phyloP scores from a whole-genome alignment of 2,113 vertebrate species.

The Puntigrus tetrazona region DNA sequence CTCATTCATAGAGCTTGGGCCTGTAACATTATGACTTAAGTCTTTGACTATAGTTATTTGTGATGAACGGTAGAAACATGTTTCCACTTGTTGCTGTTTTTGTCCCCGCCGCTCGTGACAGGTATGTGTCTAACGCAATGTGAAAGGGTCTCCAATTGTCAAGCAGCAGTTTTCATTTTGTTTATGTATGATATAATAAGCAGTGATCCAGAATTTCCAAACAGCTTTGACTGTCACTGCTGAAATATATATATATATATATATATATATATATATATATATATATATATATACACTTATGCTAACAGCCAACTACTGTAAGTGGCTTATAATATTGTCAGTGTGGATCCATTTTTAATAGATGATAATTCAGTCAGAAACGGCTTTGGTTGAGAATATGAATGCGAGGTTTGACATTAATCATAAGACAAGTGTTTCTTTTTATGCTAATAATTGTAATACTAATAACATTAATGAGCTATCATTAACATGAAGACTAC shows the following conservation, averaged over 20 bases:
- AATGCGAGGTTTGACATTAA: background rate
- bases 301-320: background rate
- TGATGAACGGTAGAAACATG: background rate
- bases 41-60: background rate
- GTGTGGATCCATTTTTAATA: background rate
- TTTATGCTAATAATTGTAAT: background rate
- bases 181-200: constrained; percentile 8
- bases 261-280: background rate
- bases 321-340: background rate
- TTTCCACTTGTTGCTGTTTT: background rate
- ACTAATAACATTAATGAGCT: background rate
- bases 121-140: background rate
- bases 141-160: background rate
- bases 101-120: background rate
- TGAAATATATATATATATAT: background rate
- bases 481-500: background rate
- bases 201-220: background rate
- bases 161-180: background rate
- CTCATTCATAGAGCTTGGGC: background rate
- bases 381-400: background rate
- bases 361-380: background rate
- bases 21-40: background rate
- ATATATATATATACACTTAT: background rate
- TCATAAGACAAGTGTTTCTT: background rate
- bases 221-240: background rate